Evolutionary conservation across 1,140 invertebrate species (phyloP).

Genomic region (Brachionus plicatilis): DNA sequence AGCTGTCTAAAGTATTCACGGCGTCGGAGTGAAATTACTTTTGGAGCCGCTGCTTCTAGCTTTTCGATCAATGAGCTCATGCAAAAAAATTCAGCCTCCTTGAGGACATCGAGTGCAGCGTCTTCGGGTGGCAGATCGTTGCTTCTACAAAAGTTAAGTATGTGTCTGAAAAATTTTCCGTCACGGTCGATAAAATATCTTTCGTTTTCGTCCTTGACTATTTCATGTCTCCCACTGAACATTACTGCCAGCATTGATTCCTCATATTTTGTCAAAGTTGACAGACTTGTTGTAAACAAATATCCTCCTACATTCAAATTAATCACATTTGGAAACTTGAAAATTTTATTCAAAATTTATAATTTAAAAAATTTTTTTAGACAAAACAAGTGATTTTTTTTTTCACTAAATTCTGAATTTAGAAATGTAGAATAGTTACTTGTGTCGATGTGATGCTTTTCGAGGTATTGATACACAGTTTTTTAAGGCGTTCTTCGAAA

Average conservation of each 20-base stretch:
- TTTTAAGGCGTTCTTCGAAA: constrained; percentile 8
- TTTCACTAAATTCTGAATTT: too few species aligned
- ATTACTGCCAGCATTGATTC: constrained; percentile 51
- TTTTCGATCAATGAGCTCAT: constrained; percentile 3
- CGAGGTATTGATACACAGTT: background rate
- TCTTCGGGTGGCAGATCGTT: constrained; percentile 36
- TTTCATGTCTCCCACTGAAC: constrained; percentile 51
- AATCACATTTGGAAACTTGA: constrained; percentile 38
- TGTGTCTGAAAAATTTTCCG: constrained; percentile 36
- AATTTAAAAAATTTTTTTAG: too few species aligned
- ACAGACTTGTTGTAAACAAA: constrained; percentile 49
- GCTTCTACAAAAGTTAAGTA: constrained; percentile 35
- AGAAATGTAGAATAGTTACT: background rate
- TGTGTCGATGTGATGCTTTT: background rate
- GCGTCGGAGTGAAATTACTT: constrained; percentile 32
- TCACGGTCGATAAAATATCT: constrained; percentile 46
- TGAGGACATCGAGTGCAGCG: constrained; percentile 9
- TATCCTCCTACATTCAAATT: constrained; percentile 52
- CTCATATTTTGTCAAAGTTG: constrained; percentile 47
- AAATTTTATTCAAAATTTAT: background rate
- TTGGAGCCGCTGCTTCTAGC: constrained; percentile 13
- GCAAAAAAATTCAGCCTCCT: constrained; percentile 40
- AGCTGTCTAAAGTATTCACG: constrained; percentile 12
- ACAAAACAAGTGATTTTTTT: too few species aligned
- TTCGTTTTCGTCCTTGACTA: constrained; percentile 50